Evolutionary conservation across 2,113 vertebrate species (phyloP), one percentile per base, ranked within the genome.

Genomic region (Nothobranchius kuhntae): DNA sequence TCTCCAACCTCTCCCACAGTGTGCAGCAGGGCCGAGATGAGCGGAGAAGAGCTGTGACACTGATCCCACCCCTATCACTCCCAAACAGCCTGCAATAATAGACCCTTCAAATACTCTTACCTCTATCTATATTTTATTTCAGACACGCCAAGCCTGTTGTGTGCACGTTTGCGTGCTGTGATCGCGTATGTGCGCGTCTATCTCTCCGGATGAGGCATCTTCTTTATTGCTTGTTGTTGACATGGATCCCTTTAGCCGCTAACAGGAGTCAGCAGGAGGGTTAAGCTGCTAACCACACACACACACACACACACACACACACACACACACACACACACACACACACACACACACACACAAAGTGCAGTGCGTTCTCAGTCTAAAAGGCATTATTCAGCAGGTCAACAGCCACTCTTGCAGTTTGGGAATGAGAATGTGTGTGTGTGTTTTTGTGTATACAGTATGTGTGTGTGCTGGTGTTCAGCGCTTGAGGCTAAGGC

Each of bases 101-200:
- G 91, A 90, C 91, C 89, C 89, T 92, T 92, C 89, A 92, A 85
- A 89, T 71, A 73, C 82, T 85, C 76, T 81, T 75, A 82, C 86
- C 74, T 87, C 89, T 85, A 91, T 92, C 86, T 92, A 89, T 89
- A 91, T 91, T 92, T 91, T 87, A 91, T 91, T 88, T 83, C 61
- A 89, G 78, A 89, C 81, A 56, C 77, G 78, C 78, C 81, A 54
- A 77, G 80, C 65, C 80, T 68, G 87, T 82, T 87, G 72, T 86
- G 85, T 74, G 65, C 75, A 52, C 71, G 80, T 10, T 38, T 68
- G 35, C 62, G 38, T 21, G 6, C 17, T 6, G 7, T 24, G 44
- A 45, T 62, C 71, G 72, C 64, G 65, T 68, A 66, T 40, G 67
- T 13, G 62, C 42, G 66, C 48, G 52, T 53, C 58, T 80, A 78